Evolutionary conservation across 1,140 invertebrate genomes (phyloP).

Genomic region (Dreissena rostriformis): DNA sequence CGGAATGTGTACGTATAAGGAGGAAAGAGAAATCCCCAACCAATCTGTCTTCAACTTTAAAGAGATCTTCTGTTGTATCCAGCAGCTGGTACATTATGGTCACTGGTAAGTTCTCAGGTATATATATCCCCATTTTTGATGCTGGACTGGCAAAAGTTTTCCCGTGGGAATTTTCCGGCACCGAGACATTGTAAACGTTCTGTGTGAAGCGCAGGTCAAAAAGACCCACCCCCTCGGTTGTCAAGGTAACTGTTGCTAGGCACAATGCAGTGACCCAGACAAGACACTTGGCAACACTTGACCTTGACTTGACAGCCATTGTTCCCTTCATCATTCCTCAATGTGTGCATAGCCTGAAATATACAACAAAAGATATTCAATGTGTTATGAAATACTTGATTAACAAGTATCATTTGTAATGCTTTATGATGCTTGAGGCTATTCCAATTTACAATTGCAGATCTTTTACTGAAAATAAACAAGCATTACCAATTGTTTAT

Average conservation of each 20-base stretch:
- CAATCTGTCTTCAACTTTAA: constrained; percentile 93
- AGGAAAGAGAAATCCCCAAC: constrained; percentile 98
- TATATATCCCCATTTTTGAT: constrained; percentile 86
- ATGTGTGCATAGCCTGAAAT: no score
- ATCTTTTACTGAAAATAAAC: no score
- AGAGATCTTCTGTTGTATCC: constrained; percentile 94
- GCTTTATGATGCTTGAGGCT: no score
- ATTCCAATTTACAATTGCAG: no score
- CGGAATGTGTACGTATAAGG: constrained; percentile 91
- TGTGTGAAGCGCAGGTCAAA: constrained; percentile 85
- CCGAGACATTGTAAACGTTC: constrained; percentile 92
- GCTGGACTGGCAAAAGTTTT: constrained; percentile 89
- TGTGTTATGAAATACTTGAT: no score
- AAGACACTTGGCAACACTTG: constrained; percentile 39
- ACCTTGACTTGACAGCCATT: constrained; percentile 14
- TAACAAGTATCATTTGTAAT: no score
- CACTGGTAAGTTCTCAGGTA: constrained; percentile 75
- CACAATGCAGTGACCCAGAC: constrained; percentile 51
- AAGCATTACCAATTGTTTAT: no score
- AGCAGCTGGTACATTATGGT: constrained; percentile 89
- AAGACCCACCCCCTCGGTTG: constrained; percentile 21
- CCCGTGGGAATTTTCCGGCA: constrained; percentile 94
- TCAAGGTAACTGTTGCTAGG: constrained; percentile 46
- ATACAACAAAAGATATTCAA: no score
- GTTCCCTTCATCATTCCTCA: constrained; percentile 2